Evolutionary conservation across 2,797 vertebrate genomes (phyloP).

Genomic region (Hoplostethus mediterraneus): DNA sequence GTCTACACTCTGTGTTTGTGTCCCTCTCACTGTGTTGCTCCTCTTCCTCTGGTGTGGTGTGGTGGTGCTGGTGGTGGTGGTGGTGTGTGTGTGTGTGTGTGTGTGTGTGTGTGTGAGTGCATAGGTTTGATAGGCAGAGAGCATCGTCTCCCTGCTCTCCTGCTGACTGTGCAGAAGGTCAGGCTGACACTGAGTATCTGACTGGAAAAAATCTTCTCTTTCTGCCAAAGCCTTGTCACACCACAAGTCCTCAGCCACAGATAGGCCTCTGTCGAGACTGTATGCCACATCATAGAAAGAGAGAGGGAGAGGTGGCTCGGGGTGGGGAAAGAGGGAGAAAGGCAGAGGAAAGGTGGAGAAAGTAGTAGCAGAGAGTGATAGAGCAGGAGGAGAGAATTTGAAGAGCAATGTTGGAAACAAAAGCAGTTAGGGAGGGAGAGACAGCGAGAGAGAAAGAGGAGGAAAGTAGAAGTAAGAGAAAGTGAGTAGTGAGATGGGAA

Average conservation of each 20-base stretch:
- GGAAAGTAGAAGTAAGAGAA: not conserved
- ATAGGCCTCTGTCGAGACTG: conserved; percentile 4
- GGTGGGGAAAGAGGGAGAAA: not conserved
- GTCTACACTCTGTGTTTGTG: conserved; percentile 1
- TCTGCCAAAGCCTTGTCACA: conserved; percentile 34
- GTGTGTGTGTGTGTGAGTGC: conserved; percentile 39
- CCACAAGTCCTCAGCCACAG: conserved; percentile 15
- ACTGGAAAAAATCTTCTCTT: conserved; percentile 27
- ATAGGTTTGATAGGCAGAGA: conserved; percentile 45
- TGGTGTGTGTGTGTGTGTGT: conserved; percentile 24
- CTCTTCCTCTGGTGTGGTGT: not conserved
- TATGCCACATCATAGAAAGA: conserved; percentile 23
- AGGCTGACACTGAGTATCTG: conserved; percentile 66
- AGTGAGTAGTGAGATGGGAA: not conserved
- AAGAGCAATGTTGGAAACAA: conserved; percentile 3
- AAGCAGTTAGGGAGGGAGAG: not conserved
- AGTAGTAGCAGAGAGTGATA: not conserved
- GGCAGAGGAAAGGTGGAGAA: not conserved
- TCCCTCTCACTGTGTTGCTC: conserved; percentile 1
- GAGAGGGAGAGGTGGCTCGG: not conserved
- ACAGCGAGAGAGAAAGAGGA: not conserved
- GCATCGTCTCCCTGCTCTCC: conserved; percentile 49
- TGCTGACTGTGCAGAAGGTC: conserved; percentile 76
- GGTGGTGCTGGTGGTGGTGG: not conserved
- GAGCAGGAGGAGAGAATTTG: not conserved